Percentiles rank a stretch among this genome's conserved stretches.
phyloP scores from a whole-genome alignment of 2,888 invertebrate genomes.

The Hymenopus coronatus region DNA sequence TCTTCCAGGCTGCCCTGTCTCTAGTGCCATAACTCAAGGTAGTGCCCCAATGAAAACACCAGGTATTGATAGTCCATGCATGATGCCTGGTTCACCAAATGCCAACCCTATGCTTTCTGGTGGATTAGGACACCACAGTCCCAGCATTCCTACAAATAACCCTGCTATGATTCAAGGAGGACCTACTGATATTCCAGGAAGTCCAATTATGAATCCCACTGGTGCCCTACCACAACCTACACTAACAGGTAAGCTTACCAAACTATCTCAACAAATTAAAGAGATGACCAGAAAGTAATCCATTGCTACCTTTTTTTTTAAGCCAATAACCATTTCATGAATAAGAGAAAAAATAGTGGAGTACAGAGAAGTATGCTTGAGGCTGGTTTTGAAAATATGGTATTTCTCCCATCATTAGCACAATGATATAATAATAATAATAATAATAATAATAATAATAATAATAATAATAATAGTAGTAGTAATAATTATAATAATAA shows the following conservation, averaged over 20 bases:
- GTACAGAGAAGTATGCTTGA: too few species aligned
- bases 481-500: too few species aligned
- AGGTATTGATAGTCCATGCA: conserved; percentile 29
- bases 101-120: conserved; percentile 36
- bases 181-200: conserved; percentile 30
- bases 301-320: too few species aligned
- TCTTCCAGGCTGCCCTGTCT: conserved; percentile 29
- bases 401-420: too few species aligned
- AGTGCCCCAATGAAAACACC: conserved; percentile 28
- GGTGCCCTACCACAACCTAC: conserved; percentile 38
- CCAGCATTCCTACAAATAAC: conserved; percentile 28
- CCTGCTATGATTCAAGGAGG: conserved; percentile 24
- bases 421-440: too few species aligned
- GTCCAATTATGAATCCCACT: conserved; percentile 31
- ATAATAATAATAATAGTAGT: too few species aligned
- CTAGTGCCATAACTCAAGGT: conserved; percentile 26
- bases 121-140: conserved; percentile 31
- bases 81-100: conserved; percentile 33
- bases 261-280: not conserved
- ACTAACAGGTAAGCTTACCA: conserved; percentile 41
- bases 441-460: too few species aligned
- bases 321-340: too few species aligned
- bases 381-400: too few species aligned
- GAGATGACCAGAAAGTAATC: too few species aligned
- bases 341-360: too few species aligned